These are phyloP conservation scores for Agrenia bidenticulata DNA, from an alignment of 2,888 invertebrate genomes.

Conservation along the genomic window DNA sequence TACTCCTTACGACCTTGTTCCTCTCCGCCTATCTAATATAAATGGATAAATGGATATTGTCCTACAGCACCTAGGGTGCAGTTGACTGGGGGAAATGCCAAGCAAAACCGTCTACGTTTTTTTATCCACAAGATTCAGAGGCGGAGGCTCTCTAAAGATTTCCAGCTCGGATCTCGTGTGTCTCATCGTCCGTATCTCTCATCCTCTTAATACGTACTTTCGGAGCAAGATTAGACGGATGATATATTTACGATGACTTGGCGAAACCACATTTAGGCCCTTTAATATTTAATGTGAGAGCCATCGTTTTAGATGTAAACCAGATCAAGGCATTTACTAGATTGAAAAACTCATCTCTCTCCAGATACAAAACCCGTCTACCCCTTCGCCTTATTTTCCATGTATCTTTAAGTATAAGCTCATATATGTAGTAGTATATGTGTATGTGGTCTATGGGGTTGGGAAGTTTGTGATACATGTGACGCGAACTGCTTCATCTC, in stretches of 20 bases:
- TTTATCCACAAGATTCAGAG: background rate
- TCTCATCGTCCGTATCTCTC: background rate
- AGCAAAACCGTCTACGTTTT: background rate
- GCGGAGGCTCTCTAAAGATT: too few relatives aligned
- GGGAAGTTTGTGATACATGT: too few relatives aligned
- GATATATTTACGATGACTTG: conserved; percentile 52
- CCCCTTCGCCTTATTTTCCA: too few relatives aligned
- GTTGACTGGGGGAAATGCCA: background rate
- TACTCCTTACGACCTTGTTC: too few relatives aligned
- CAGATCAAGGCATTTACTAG: conserved; percentile 53
- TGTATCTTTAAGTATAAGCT: too few relatives aligned
- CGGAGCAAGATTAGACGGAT: conserved; percentile 46
- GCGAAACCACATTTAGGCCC: conserved; percentile 49
- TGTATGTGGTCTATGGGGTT: too few relatives aligned
- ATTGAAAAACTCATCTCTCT: conserved; percentile 50
- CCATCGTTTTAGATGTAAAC: conserved; percentile 53
- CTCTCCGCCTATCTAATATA: too few relatives aligned
- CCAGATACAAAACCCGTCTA: background rate
- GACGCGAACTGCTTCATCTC: too few relatives aligned
- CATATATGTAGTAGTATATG: too few relatives aligned
- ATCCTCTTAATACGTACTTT: conserved; percentile 31
- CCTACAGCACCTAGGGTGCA: background rate
- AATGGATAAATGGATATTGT: background rate
- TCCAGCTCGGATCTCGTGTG: background rate
- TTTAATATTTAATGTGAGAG: conserved; percentile 53